Evolutionary conservation across 2,113 vertebrate genomes (phyloP), one percentile per base, ranked within the genome.

Genomic region (Malurus cyaneus): DNA sequence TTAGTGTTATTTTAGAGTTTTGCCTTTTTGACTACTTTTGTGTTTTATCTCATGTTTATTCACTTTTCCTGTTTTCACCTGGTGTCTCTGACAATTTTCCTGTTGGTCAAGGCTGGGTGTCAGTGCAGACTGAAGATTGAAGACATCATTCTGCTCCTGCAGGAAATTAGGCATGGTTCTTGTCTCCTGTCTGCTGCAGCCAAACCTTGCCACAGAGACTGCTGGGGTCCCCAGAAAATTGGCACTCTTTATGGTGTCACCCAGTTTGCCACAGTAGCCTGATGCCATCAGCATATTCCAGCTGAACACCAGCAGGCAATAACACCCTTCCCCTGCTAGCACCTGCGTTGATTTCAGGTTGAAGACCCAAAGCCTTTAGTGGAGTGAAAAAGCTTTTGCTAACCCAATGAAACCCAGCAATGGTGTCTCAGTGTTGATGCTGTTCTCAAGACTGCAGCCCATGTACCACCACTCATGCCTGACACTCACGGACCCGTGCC

Each of bases 391-490:
- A 64, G 3, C 46, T 78, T 18, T 16, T 42, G 42, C 39, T 49
- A 52, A 18, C 12, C 8, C 34, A 14, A 26, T 11, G 78, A 31
- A 67, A 53, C 9, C 10, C 89, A 50, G 53, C 26, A 54, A 56
- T 2, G 2, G 21, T 25, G 46, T 25, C 57, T 34, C 32, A 11
- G 31, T 14, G 50, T 12, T 36, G 52, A 11, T 29, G 29, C 5
- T 71, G 44, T 13, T 16, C 44, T 42, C 24, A 28, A 36, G 60
- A 25, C 2, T 0, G 0, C 53, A 66, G 67, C 21, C n/a, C 20
- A n/a, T 15, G 59, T 28, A 72, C n/a, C 4, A 4, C 31, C 2
- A 0, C n/a, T 52, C 4, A 1, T 0, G 1, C 31, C 52, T 32
- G 80, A 56, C 4, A 0, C 6, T 2, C 7, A 24, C 56, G 65